A percentile compares a stretch with the other conserved stretches of the same genome.
Conservation (phyloP, 1,140 invertebrate species). For the Drosophila nebulosa region DNA sequence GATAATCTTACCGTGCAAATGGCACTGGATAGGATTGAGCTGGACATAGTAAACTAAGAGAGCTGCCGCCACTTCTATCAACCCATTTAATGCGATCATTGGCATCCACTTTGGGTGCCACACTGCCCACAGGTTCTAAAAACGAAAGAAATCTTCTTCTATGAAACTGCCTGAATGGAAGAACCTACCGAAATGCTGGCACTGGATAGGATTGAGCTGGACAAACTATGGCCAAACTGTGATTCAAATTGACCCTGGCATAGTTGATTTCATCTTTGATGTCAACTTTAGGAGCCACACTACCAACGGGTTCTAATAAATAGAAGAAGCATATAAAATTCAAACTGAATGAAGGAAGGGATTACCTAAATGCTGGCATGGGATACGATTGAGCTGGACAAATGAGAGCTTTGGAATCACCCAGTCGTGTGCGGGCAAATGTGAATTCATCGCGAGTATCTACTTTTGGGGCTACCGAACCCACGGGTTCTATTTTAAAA, state of each 20-base stretch:
- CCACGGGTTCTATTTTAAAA: slow-evolving; percentile 84
- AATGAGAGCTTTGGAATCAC: slow-evolving; percentile 82
- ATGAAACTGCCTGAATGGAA: slow-evolving; percentile 34
- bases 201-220: slow-evolving; percentile 85
- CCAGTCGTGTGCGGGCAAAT: slow-evolving; percentile 77
- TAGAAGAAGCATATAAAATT: neutral
- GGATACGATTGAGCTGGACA: slow-evolving; percentile 87
- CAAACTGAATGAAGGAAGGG: slow-evolving; percentile 46
- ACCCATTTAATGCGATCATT: slow-evolving; percentile 82
- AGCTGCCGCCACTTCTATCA: slow-evolving; percentile 43
- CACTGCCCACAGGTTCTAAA: slow-evolving; percentile 89
- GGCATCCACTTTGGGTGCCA: slow-evolving; percentile 88
- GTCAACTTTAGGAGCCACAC: slow-evolving; percentile 85
- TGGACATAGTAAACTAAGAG: slow-evolving; percentile 83
- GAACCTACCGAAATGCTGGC: slow-evolving; percentile 83
- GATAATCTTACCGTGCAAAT: slow-evolving; percentile 82
- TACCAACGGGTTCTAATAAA: slow-evolving; percentile 86
- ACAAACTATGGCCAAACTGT: slow-evolving; percentile 84
- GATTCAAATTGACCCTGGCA: slow-evolving; percentile 61
- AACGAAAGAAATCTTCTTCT: neutral
- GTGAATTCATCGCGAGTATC: slow-evolving; percentile 82
- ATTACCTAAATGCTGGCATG: slow-evolving; percentile 84
- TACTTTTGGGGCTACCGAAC: slow-evolving; percentile 86
- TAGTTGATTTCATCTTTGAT: slow-evolving; percentile 74
- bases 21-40: slow-evolving; percentile 86